phyloP scores from a whole-genome alignment of 2,888 invertebrate genomes.

The Auanema freiburgensis region DNA sequence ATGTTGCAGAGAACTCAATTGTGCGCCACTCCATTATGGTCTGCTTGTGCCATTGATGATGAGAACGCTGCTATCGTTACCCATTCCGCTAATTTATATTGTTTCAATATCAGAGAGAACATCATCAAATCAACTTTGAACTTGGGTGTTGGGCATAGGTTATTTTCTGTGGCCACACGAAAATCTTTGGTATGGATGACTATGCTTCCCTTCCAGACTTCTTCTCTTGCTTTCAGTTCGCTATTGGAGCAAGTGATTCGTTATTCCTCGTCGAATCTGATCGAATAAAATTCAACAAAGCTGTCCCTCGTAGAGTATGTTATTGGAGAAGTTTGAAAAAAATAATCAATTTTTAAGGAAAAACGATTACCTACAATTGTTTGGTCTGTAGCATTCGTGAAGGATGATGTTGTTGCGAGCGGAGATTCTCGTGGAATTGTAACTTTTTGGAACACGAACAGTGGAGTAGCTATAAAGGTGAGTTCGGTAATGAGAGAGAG shows the following conservation, averaged over 20 bases:
- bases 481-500: not conserved
- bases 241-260: conserved; percentile 35
- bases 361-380: conserved; percentile 48
- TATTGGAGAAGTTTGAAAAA: not conserved
- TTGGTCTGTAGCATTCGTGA: conserved; percentile 51
- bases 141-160: conserved; percentile 47
- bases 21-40: conserved; percentile 47
- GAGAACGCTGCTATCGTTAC: conserved; percentile 25
- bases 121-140: conserved; percentile 34
- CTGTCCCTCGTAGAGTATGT: conserved; percentile 25
- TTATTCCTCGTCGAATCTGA: conserved; percentile 29
- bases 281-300: conserved; percentile 25
- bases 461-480: conserved; percentile 45
- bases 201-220: not conserved
- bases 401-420: conserved; percentile 27
- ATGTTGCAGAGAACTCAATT: conserved; percentile 46
- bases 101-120: conserved; percentile 38
- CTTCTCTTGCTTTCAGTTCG: conserved; percentile 18
- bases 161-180: conserved; percentile 33
- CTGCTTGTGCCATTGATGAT: conserved; percentile 20
- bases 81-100: conserved; percentile 31
- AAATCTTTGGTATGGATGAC: conserved; percentile 19
- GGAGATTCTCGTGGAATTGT: conserved; percentile 58
- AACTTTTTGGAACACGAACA: conserved; percentile 46
- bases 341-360: conserved; percentile 18